These are phyloP conservation scores for Capreolus pygargus DNA, from an alignment of 2,113 vertebrate species.

Conservation along the genomic window DNA sequence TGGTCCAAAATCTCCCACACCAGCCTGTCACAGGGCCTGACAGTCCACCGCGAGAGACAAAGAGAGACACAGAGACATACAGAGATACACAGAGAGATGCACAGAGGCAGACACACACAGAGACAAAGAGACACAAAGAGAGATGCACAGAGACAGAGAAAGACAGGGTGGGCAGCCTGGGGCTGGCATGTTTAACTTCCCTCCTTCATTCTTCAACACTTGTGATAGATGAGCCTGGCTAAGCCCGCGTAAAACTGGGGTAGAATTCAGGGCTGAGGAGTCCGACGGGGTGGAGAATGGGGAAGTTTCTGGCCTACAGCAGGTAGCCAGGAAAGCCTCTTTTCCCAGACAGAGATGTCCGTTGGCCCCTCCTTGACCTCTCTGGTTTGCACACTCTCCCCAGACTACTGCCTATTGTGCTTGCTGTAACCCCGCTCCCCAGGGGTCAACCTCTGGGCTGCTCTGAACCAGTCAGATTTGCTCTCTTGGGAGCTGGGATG, in stretches of 20 bases:
- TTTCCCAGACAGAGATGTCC: neutral
- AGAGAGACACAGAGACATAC: neutral
- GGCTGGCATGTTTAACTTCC: neutral
- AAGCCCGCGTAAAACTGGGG: neutral
- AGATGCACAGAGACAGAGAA: neutral
- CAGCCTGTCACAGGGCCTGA: neutral
- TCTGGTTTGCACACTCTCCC: neutral
- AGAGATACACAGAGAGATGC: too few relatives aligned
- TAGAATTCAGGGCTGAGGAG: neutral
- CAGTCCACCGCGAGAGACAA: neutral
- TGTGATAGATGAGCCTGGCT: neutral
- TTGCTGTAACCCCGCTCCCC: neutral
- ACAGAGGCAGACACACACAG: neutral
- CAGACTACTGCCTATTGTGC: neutral
- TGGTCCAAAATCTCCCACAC: conserved; percentile 33
- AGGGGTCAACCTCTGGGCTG: too few relatives aligned
- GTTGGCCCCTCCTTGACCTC: neutral
- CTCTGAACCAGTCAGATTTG: neutral
- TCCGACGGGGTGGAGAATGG: neutral
- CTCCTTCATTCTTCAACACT: neutral
- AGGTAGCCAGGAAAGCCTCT: neutral
- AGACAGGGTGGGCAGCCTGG: neutral
- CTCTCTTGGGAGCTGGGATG: neutral
- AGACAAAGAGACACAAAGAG: neutral
- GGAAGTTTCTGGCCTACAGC: too few relatives aligned